Base-by-base conservation (phyloP, 2,888 invertebrate species). In the Vanessa cardui region DNA sequence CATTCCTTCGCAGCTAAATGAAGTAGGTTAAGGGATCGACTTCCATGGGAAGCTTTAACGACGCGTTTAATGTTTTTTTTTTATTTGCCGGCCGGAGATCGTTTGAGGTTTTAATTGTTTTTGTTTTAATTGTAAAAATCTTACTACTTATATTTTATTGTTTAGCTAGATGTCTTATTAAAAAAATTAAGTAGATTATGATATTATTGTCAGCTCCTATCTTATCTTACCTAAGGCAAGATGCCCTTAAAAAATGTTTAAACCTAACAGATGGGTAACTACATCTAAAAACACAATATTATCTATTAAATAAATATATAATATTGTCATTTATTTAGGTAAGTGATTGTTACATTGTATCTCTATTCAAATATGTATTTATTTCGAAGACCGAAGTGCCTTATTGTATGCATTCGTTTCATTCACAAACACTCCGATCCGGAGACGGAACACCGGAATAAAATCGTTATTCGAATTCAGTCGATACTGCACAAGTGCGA, bases 401-500 rank as follows among this genome's bases (percentile, higher is more conserved):
- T 39, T 18, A 56, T 31, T 33, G 33, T n/a, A 54, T 31, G 31
- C 21, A 18, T 26, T 44, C 33, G 18, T 12, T 56, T 46, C 54
- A 47, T 61, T 54, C 52, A 52, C 62, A 58, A 68, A 45, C 33
- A 58, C 49, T 45, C 39, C 61, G 33, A 45, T 54, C 45, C 60
- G 50, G 65, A 64, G 46, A 68, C 59, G 58, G 58, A 60, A 61
- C 56, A 65, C 68, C 69, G 56, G 67, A 72, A 64, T 66, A 69
- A 71, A 73, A 72, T 64, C 75, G 77, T 80, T 78, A 77, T 78
- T 77, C 78, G 76, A 81, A 82, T 83, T 78, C 80, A 82, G 80
- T 83, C 78, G 80, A 83, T 83, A 80, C 79, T 77, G 80, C 83
- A 80, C 78, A 80, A 80, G 77, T 79, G 74, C 74, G 71, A 66